Conservation (phyloP, 2,888 invertebrate species). For the Rhagium mordax region DNA sequence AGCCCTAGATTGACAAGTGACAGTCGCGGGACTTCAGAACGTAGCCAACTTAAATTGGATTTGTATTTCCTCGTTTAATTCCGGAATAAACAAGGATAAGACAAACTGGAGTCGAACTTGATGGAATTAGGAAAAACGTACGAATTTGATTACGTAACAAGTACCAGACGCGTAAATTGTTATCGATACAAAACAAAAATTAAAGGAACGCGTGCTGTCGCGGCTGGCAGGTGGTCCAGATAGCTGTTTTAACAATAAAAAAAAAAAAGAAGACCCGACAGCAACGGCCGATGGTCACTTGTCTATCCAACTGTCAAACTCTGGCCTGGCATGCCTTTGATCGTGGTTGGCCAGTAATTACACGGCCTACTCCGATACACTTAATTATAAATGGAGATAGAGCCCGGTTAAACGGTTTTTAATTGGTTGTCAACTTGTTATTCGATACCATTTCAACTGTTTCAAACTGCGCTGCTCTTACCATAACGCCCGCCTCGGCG, state of each 20-base stretch:
- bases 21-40: constrained; percentile 56
- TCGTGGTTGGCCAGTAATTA: constrained; percentile 67
- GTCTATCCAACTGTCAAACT: constrained; percentile 65
- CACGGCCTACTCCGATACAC: constrained; percentile 67
- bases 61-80: constrained; percentile 60
- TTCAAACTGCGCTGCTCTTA: constrained; percentile 26
- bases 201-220: constrained; percentile 44
- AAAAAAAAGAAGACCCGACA: constrained; percentile 40
- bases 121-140: constrained; percentile 23
- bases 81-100: constrained; percentile 35
- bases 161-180: no score
- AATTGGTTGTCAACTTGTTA: constrained; percentile 68
- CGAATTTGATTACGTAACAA: background rate
- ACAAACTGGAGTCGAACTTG: constrained; percentile 32
- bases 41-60: constrained; percentile 63
- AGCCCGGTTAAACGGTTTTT: constrained; percentile 67
- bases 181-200: no score
- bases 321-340: constrained; percentile 58
- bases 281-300: constrained; percentile 57
- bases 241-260: constrained; percentile 44
- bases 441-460: constrained; percentile 57
- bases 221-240: constrained; percentile 54
- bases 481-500: constrained; percentile 41
- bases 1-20: constrained; percentile 62
- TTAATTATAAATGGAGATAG: constrained; percentile 67